These are phyloP conservation scores for Gymnorhina tibicen DNA, from an alignment of 2,113 vertebrate species.

Conservation along the genomic window DNA sequence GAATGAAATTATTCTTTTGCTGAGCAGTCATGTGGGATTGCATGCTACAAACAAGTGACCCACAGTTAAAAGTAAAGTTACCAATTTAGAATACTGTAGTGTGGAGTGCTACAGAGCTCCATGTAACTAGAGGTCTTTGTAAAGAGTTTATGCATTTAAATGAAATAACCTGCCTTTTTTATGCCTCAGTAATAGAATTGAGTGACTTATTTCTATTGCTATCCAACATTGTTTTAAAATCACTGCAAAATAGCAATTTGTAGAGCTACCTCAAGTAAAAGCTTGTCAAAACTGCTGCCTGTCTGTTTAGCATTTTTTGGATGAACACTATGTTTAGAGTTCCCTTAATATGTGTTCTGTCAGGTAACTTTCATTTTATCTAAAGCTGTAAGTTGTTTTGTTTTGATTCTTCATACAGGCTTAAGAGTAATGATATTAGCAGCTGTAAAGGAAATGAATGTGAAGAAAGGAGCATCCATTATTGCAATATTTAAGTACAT, in stretches of 20 bases:
- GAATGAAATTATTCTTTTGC: neutral
- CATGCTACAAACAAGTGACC: neutral
- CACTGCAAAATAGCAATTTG: neutral
- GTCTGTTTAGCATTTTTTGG: neutral
- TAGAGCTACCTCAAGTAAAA: neutral
- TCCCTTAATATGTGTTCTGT: neutral
- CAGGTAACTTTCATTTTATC: neutral
- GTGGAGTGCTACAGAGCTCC: neutral
- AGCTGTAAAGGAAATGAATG: slow-evolving; percentile 89
- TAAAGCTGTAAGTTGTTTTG: neutral
- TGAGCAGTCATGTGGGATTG: neutral
- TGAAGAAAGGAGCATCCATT: slow-evolving; percentile 89
- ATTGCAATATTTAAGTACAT: slow-evolving; percentile 92
- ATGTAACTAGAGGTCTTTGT: neutral
- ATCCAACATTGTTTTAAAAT: neutral
- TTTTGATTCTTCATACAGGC: slow-evolving; percentile 73
- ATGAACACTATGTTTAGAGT: neutral
- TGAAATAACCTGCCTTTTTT: neutral
- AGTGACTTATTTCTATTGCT: neutral
- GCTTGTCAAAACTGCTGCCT: neutral
- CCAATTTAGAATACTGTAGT: neutral
- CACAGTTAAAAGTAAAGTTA: neutral
- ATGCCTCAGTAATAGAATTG: neutral
- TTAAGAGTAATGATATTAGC: slow-evolving; percentile 91
- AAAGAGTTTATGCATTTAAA: neutral